Percentiles rank a stretch among this genome's conserved stretches.
These are phyloP conservation scores for Eulemur mongoz DNA, from an alignment of 2,797 vertebrate species.

Conservation along the genomic window DNA sequence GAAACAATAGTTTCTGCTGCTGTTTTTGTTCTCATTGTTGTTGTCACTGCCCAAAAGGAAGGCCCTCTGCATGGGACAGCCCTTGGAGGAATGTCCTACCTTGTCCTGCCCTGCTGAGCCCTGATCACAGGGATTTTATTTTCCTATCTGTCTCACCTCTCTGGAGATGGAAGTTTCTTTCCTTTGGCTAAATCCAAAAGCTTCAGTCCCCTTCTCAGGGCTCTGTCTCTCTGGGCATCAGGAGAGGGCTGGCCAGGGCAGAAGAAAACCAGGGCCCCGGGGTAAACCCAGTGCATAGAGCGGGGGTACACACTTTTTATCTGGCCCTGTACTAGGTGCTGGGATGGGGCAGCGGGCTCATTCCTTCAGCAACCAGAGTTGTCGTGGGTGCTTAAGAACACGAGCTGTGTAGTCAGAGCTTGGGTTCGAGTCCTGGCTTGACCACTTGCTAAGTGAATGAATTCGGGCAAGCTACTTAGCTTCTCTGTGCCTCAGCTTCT, in stretches of 20 bases:
- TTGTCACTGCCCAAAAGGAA: not conserved
- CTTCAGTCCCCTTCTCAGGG: not conserved
- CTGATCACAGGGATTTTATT: not conserved
- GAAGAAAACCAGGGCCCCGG: not conserved
- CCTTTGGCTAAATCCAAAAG: not conserved
- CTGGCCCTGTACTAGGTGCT: not conserved
- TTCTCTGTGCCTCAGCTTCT: not conserved
- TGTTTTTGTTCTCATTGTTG: not conserved
- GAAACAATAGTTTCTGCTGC: not conserved
- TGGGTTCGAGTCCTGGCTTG: not conserved
- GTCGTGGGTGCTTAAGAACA: not conserved
- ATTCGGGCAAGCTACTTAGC: not conserved
- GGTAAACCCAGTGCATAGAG: not conserved
- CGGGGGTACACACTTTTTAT: not conserved
- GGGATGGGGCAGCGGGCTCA: not conserved
- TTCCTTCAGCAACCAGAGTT: not conserved
- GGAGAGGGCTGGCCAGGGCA: not conserved
- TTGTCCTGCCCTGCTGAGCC: not conserved
- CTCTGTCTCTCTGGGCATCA: not conserved
- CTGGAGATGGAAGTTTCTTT: not conserved
- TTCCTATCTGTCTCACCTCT: not conserved
- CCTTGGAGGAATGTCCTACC: not conserved
- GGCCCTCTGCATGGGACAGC: not conserved
- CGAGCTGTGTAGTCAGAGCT: not conserved
- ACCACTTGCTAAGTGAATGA: not conserved